Evolutionary conservation across 2,113 vertebrate genomes (phyloP).

Genomic region (Pteruthius melanotis): DNA sequence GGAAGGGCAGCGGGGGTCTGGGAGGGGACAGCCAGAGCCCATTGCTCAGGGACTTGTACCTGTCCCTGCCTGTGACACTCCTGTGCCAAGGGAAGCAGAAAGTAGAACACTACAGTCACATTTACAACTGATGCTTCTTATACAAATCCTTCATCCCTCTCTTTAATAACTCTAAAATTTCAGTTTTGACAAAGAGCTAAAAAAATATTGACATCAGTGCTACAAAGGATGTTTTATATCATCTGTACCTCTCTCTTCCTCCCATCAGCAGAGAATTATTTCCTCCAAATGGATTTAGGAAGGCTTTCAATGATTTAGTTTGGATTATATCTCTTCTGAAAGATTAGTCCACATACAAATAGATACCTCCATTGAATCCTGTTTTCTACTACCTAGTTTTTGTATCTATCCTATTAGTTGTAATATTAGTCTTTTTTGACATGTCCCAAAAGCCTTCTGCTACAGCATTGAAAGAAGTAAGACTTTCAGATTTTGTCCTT

Average conservation of each 20-base stretch:
- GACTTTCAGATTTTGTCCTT: background rate
- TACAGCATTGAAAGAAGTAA: background rate
- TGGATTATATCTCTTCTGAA: background rate
- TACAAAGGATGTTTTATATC: background rate
- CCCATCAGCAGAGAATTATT: background rate
- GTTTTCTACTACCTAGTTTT: background rate
- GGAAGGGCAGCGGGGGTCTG: background rate
- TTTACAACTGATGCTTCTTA: background rate
- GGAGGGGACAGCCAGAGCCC: background rate
- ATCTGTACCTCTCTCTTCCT: background rate
- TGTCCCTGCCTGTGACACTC: background rate
- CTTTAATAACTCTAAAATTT: background rate
- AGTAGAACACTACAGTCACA: fast-evolving
- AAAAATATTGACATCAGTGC: background rate
- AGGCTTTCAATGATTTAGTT: background rate
- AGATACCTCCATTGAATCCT: background rate
- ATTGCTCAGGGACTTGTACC: background rate
- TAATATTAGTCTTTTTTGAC: background rate
- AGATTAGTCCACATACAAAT: background rate
- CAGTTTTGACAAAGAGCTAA: background rate
- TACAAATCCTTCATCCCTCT: background rate
- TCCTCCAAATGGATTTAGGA: background rate
- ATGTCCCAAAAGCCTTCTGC: background rate
- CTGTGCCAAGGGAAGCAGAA: background rate
- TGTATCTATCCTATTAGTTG: background rate